Conservation (phyloP, 2,797 vertebrate genomes). For the Parotocinclus haroldoi region DNA sequence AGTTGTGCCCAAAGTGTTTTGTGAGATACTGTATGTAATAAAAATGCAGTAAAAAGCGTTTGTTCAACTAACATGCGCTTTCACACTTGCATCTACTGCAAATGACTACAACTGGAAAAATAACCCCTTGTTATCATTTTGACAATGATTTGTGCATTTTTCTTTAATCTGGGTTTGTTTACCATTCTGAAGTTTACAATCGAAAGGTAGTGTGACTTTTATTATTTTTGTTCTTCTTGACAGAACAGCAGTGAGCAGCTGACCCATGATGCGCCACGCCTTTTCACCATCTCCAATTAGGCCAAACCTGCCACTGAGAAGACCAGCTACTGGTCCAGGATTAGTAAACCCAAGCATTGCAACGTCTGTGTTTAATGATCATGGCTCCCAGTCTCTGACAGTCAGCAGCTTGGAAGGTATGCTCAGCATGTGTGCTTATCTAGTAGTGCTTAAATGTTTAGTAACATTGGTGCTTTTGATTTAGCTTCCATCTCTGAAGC, state of each 20-base stretch:
- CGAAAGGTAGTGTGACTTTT: neutral
- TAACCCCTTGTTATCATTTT: neutral
- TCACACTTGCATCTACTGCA: no score
- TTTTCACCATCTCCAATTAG: slow-evolving; percentile 36
- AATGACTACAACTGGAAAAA: neutral
- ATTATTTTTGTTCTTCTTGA: neutral
- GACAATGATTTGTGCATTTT: neutral
- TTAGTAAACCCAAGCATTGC: neutral
- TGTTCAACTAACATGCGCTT: no score
- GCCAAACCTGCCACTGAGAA: slow-evolving; percentile 66
- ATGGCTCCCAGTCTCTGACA: neutral
- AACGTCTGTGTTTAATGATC: slow-evolving; percentile 11
- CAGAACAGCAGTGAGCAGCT: neutral
- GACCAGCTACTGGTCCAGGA: slow-evolving; percentile 53
- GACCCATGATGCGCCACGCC: slow-evolving; percentile 38
- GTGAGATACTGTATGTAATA: no score
- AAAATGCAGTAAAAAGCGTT: no score
- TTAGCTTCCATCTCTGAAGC: slow-evolving; percentile 29
- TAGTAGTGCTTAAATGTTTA: neutral
- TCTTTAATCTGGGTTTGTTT: neutral
- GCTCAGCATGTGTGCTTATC: neutral
- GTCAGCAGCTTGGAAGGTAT: slow-evolving; percentile 40
- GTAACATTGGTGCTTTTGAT: neutral
- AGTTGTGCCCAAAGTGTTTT: no score
- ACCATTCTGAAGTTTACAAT: no score